Evolutionary conservation across 2,888 invertebrate species (phyloP), one percentile per base, ranked within the genome.

Genomic region (Lasioglossum villosulum): DNA sequence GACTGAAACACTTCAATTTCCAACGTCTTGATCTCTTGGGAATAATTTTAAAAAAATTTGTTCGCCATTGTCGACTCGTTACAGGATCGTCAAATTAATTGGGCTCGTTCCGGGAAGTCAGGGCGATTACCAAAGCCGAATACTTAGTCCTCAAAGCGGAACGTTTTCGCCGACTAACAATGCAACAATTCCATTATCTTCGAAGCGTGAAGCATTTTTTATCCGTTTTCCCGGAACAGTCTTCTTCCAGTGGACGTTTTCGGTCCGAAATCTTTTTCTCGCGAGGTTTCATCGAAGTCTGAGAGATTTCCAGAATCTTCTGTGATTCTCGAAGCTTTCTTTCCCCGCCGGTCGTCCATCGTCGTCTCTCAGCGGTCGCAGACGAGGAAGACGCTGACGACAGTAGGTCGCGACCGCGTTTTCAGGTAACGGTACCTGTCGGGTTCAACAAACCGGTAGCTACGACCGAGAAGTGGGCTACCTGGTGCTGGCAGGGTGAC

Each of bases 321-420:
- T 10, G 27, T 14, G 39, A 23, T 23, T 72, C 27, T 16, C 52
- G 68, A 68, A 37, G 68, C 23, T 68, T 52, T 76, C 34, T 52
- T 56, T 39, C 48, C 6, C 52, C 6, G 52, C 16, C 30, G n/a
- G 19, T n/a, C 6, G 12, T 39, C 27, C 48, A 23, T 34, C 27
- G 14, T 23, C 39, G 68, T 30, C 66, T 30, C 19, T 23, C 23
- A 19, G 8, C 34, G 30, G 19, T 30, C 68, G 48, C 68, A 80
- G 73, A 52, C 48, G 74, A 37, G 30, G 71, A 80, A 74, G 73
- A 87, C 83, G 75, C 68, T 75, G 75, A 73, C 89, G 88, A 86
- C 89, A 95, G 95, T 95, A 94, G 95, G 95, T 94, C 95, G 88
- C 91, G 95, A 94, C 95, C 95, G 94, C 93, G 88, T 94, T 95